Conservation (phyloP, 2,888 invertebrate genomes). For the Drosophila emarginata region DNA sequence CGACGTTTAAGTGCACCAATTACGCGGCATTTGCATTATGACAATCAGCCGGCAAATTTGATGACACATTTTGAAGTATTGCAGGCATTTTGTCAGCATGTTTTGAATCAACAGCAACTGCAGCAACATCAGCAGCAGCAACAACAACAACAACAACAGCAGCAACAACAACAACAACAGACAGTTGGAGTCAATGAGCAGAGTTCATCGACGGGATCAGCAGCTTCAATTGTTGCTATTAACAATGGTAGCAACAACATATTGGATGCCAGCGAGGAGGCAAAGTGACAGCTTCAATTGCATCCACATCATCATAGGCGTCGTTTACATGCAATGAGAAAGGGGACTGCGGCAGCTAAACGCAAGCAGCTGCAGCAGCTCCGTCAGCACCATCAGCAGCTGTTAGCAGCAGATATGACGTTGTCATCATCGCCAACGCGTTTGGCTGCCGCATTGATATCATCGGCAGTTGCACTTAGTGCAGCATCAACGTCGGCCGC, state of each 20-base stretch:
- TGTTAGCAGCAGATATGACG: slow-evolving; percentile 62
- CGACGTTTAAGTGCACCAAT: slow-evolving; percentile 87
- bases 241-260: slow-evolving; percentile 67
- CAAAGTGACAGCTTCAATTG: slow-evolving; percentile 81
- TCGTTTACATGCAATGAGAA: slow-evolving; percentile 76
- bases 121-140: slow-evolving; percentile 61
- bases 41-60: slow-evolving; percentile 84
- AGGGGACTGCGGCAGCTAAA: slow-evolving; percentile 66
- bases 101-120: slow-evolving; percentile 77
- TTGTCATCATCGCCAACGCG: slow-evolving; percentile 64
- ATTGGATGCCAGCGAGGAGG: slow-evolving; percentile 76
- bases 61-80: slow-evolving; percentile 91
- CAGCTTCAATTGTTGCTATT: slow-evolving; percentile 53
- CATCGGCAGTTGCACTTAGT: slow-evolving; percentile 67
- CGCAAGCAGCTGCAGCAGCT: slow-evolving; percentile 67
- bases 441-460: slow-evolving; percentile 67
- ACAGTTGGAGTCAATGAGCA: slow-evolving; percentile 45
- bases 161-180: slow-evolving; percentile 59
- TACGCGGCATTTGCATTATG: slow-evolving; percentile 86
- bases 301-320: slow-evolving; percentile 79
- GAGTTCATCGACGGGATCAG: slow-evolving; percentile 21
- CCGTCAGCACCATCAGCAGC: slow-evolving; percentile 61
- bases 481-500: slow-evolving; percentile 59
- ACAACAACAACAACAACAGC: slow-evolving; percentile 62
- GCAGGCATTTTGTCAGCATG: slow-evolving; percentile 84